Conservation (phyloP, 2,113 vertebrate species). For the Arothron firmamentum region DNA sequence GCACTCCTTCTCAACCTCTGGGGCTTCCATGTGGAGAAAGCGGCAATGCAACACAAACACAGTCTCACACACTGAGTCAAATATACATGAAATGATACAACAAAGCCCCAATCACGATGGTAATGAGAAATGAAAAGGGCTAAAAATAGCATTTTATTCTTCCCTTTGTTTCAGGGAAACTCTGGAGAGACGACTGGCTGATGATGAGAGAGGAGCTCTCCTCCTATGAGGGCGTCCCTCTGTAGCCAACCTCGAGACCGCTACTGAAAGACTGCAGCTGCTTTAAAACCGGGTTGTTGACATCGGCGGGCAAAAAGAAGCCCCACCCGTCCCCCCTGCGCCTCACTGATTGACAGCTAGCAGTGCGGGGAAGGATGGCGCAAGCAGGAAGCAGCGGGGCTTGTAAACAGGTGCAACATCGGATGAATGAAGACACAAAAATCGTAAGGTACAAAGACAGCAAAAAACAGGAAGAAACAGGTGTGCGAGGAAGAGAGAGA, state of each 20-base stretch:
- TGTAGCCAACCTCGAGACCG: constrained; percentile 34
- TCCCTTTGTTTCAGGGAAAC: constrained; percentile 61
- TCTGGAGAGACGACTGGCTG: constrained; percentile 53
- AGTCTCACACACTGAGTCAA: constrained; percentile 40
- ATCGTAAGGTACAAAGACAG: neutral
- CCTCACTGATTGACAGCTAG: constrained; percentile 55
- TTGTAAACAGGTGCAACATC: constrained; percentile 49
- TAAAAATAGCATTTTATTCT: constrained; percentile 68
- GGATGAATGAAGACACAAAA: neutral
- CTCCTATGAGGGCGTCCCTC: constrained; percentile 17
- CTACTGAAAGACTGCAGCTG: neutral
- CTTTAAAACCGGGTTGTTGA: neutral
- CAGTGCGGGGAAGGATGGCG: constrained; percentile 42
- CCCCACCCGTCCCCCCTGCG: constrained; percentile 5
- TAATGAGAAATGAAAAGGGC: constrained; percentile 72
- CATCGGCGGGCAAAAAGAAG: neutral
- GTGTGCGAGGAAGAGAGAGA: constrained; percentile 51
- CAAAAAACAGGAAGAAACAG: constrained; percentile 46
- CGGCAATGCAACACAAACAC: constrained; percentile 44
- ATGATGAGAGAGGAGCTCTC: constrained; percentile 25
- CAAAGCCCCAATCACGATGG: constrained; percentile 67
- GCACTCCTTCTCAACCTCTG: constrained; percentile 49
- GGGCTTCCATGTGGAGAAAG: constrained; percentile 41
- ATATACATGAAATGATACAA: constrained; percentile 66
- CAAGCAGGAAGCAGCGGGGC: constrained; percentile 27